Evolutionary conservation across 2,888 invertebrate species (phyloP), one percentile per base, ranked within the genome.

Genomic region (Auanema sp.): DNA sequence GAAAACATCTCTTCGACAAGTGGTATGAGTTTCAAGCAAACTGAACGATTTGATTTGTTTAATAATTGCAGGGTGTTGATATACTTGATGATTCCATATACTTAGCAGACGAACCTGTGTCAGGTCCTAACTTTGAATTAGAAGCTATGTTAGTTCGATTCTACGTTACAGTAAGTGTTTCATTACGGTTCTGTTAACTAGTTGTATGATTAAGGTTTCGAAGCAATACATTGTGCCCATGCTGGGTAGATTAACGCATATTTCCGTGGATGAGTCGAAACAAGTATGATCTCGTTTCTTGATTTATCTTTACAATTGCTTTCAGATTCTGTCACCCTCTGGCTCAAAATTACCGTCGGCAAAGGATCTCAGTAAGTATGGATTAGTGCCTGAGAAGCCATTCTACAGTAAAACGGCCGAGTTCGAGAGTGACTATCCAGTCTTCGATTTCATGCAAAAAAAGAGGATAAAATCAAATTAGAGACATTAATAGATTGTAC

Each of bases 81-180:
- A 90, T 91, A 6, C 89, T 90, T 0, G 91, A 91, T 69, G 85
- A 90, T 71, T 88, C 90, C 1, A 91, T 94, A 66, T 88, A 88
- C 64, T 84, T 94, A 1, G 92, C 93, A 0, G 86, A 88, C 18
- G 63, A 88, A 58, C 85, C 88, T 58, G 92, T 94, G 68, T 87
- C 87, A 61, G 94, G 94, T 0, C 94, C 94, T 0, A 90, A 94
- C 85, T 85, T 91, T 71, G 87, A 88, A 49, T 86, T 90, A 55
- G 90, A 94, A 84, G 88, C 89, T 16, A 92, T 92, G 84, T 54
- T 81, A 2, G 51, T 80, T 64, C 69, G 81, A 55, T 81, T 80
- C 57, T 80, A 80, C 54, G 47, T 79, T 23, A 77, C 77, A 24
- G 77, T 76, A 52, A 12, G 68, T 65, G 21, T 5, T 43, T 33